Conservation (phyloP, 2,797 vertebrate genomes). For the Hydrophis major region DNA sequence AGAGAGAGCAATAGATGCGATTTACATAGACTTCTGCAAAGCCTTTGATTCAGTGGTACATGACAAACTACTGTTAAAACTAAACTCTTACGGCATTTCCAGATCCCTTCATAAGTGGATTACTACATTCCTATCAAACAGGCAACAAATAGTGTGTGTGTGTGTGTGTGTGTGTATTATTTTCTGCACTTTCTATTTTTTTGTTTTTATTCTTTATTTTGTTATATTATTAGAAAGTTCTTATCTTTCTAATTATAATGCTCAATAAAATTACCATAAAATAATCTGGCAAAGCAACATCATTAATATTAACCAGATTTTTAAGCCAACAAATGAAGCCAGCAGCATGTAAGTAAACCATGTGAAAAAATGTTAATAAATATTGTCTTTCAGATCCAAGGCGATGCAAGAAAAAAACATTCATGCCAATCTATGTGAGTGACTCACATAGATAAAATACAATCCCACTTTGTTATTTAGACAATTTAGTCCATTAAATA, state of each 20-base stretch:
- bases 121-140: no score
- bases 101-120: no score
- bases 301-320: conserved; percentile 16
- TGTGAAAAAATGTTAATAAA: not conserved
- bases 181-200: no score
- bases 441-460: conserved; percentile 4
- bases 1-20: no score
- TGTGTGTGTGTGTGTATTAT: no score
- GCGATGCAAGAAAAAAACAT: not conserved
- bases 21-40: no score
- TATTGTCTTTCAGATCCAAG: conserved; percentile 7
- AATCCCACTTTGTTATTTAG: not conserved
- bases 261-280: not conserved
- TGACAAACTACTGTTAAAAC: no score
- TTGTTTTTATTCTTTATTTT: no score
- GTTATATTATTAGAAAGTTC: not conserved
- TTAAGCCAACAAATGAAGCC: not conserved
- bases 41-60: no score
- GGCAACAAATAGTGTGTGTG: no score
- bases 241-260: not conserved
- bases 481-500: not conserved
- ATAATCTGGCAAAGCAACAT: not conserved
- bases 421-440: not conserved
- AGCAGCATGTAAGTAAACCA: not conserved
- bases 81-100: no score